Evolutionary conservation across 2,888 invertebrate species (phyloP).

Genomic region (Mesorhabditis spiculigera): DNA sequence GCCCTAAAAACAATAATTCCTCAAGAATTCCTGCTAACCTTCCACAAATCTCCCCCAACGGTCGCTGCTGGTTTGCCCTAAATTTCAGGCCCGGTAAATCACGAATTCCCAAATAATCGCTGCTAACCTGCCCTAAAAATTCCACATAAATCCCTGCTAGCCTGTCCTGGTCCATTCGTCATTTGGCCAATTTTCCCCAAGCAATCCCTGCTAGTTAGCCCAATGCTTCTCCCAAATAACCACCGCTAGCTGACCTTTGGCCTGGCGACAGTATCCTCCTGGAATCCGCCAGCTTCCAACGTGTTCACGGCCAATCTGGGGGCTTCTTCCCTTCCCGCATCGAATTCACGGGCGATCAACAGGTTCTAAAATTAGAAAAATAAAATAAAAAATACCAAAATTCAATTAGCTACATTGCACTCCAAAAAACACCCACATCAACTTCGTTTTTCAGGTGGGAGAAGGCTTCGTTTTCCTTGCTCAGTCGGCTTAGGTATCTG

Average conservation of each 20-base stretch:
- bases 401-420: not conserved
- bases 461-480: constrained; percentile 86
- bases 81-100: too few species aligned
- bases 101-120: too few species aligned
- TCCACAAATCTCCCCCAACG: too few species aligned
- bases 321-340: constrained; percentile 45
- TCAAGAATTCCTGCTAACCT: too few species aligned
- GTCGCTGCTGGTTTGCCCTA: too few species aligned
- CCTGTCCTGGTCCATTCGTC: too few species aligned
- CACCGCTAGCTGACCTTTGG: constrained; percentile 21
- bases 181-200: too few species aligned
- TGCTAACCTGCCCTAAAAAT: too few species aligned
- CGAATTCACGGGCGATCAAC: constrained; percentile 48
- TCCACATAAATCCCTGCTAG: too few species aligned
- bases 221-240: too few species aligned
- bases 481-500: not conserved
- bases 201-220: too few species aligned
- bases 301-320: constrained; percentile 33
- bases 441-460: constrained; percentile 65
- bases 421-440: not conserved
- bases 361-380: constrained; percentile 35
- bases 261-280: constrained; percentile 17
- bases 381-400: not conserved
- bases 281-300: constrained; percentile 20
- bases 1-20: too few species aligned